Evolutionary conservation across 2,797 vertebrate genomes (phyloP), one percentile per base, ranked within the genome.

Genomic region (Hyperoplus immaculatus): DNA sequence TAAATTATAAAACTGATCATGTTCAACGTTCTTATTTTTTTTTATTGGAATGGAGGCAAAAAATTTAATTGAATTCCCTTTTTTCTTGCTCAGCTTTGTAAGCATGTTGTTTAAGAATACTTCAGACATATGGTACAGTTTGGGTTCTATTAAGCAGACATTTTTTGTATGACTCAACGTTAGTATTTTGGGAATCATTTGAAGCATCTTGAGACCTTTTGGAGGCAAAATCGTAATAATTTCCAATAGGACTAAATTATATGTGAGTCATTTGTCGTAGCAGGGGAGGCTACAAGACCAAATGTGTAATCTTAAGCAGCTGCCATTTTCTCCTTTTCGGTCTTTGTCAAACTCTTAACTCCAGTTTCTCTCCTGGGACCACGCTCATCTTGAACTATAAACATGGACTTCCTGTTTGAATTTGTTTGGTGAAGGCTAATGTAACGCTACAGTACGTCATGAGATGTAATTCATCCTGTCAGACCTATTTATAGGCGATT

Each of bases 341-440:
- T 77, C 15, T 69, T 77, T 63, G 75, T 85, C 42, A 79, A 58
- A 56, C 46, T 77, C 38, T 75, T 69, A 72, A 75, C 63, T 78
- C 45, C 11, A 47, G 45, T 78, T 79, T 77, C 60, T 80, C 77
- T 74, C 70, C 6, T 12, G 70, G 72, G 83, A 81, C 16, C 12
- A 55, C 10, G 1, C 55, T 88, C 82, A 76, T 89, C 80, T 63
- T 68, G 50, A 81, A 87, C 82, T 60, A 65, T 88, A 92, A 90
- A 92, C 87, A 92, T 56, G 6, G 41, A 80, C 84, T 88, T 91
- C 89, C 91, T 90, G 84, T 84, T 85, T 85, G 58, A 81, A 68
- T 80, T 77, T 65, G 72, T 68, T 78, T 87, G 51, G 42, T 68
- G 58, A 66, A 60, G 62, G 45, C 60, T 78, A 78, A 82, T 64